Base-by-base conservation (phyloP, 2,888 invertebrate genomes). In the Eumerus sabulonum region DNA sequence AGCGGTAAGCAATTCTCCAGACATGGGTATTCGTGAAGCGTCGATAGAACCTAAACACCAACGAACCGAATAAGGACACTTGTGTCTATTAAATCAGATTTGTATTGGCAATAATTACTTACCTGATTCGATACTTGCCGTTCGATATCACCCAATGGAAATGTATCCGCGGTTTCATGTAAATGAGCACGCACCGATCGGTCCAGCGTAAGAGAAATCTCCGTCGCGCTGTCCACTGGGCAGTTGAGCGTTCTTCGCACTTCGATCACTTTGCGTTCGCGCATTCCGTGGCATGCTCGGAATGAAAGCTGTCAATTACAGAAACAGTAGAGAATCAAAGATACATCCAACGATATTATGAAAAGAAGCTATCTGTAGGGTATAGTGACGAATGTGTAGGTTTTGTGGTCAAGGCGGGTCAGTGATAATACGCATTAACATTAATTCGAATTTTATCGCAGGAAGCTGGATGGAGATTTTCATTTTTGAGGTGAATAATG, bases 11-110 rank as follows among this genome's bases (percentile, higher is more conserved):
- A 97, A 0, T 91, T 90, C 82, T 94, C 94, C 85, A 98, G 91
- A 87, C 96, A 95, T 36, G 97, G 96, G 90, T 98, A 98, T 90
- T 98, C 98, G 86, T 96, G 96, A 14, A 98, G 91, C 0, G 98
- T 98, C 82, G 94, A 94, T 88, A 96, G 93, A 82, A 98, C 93
- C 91, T 96, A 91, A 17, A 9, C 45, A 27, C 3, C 3, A 14
- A 27, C 17, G 35, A 47, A 38, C 14, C 5, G 42, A 4, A 60
- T 19, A 56, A 27, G 3, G 3, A 40, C 40, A n/a, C 27, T 4
- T 27, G 27, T 7, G 7, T 27, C 27, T 2, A 27, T 27, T 7
- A 27, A 27, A 27, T 4, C 27, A n/a, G n/a, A n/a, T n/a, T n/a
- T n/a, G n/a, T n/a, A n/a, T n/a, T n/a, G 27, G 7, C 27, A 4